phyloP scores from a whole-genome alignment of 1,140 invertebrate species.

The Drosophila fuyamai region DNA sequence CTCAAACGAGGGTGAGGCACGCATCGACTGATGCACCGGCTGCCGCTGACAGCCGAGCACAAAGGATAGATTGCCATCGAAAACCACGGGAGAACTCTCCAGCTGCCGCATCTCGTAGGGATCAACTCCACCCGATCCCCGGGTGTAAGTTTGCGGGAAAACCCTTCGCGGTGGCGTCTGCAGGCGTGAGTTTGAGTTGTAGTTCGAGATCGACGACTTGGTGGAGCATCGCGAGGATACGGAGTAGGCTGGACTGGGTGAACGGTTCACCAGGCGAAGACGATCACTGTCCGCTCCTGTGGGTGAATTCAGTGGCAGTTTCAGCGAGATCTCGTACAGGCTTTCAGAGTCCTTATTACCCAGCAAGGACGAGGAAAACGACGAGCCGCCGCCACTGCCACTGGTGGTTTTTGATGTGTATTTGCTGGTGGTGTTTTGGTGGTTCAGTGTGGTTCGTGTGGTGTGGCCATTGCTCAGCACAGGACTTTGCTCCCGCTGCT shows the following conservation, averaged over 20 bases:
- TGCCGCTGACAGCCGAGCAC: slow-evolving; percentile 90
- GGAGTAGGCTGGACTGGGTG: slow-evolving; percentile 76
- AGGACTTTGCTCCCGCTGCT: slow-evolving; percentile 76
- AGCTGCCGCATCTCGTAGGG: slow-evolving; percentile 87
- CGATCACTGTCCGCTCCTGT: slow-evolving; percentile 52
- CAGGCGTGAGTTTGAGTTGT: slow-evolving; percentile 45
- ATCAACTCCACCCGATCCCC: slow-evolving; percentile 82
- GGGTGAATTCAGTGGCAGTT: slow-evolving; percentile 71
- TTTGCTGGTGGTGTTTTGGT: slow-evolving; percentile 25
- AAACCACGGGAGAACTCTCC: slow-evolving; percentile 91
- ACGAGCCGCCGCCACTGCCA: slow-evolving; percentile 43
- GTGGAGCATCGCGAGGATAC: slow-evolving; percentile 66
- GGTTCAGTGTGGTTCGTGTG: slow-evolving; percentile 24
- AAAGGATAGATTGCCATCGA: slow-evolving; percentile 92
- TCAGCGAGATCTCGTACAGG: slow-evolving; percentile 73
- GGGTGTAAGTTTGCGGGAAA: slow-evolving; percentile 87
- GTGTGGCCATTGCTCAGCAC: slow-evolving; percentile 63
- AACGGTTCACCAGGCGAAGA: slow-evolving; percentile 64
- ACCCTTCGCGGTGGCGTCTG: slow-evolving; percentile 86
- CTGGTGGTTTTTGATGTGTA: slow-evolving; percentile 32
- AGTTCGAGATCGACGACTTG: slow-evolving; percentile 47
- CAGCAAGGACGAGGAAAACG: slow-evolving; percentile 58
- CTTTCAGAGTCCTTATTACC: slow-evolving; percentile 63
- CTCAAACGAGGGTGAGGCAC: slow-evolving; percentile 89
- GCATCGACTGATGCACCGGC: slow-evolving; percentile 88